Base-by-base conservation (phyloP, 2,797 vertebrate genomes). In the Trachops cirrhosus region DNA sequence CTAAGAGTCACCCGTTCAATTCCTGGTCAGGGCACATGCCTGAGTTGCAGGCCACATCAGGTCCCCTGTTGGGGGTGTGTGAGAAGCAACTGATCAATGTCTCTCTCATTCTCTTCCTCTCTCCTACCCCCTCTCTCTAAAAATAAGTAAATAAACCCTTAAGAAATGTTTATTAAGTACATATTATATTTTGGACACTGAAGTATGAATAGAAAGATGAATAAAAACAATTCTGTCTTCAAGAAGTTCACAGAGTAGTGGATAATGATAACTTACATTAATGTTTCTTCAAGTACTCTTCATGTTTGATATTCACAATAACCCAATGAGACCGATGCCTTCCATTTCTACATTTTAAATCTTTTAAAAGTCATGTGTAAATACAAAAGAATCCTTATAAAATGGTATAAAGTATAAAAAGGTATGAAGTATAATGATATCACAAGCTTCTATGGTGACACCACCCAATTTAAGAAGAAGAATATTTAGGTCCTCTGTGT, bases 201-300 rank as follows among this genome's bases (percentile, higher is more conserved):
- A 64, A 32, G n/a, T 50, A 46, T 96, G 41, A 8, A 59, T 77
- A 88, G 39, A 54, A 96, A 71, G 39, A 75, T 48, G 7, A 88
- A 74, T 68, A 41, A 89, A 34, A 96, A 84, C 84, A 94, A 75
- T 48, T 90, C 19, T 80, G 14, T 64, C 67, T 92, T 94, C n/a
- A 91, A 64, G 32, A 93, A 89, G 57, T 41, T 4, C 4, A 75
- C 24, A 68, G 57, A 29, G 18, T n/a, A n/a, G 8, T 86, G 10
- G 1, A 90, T 75, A 87, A 92, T 93, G 95, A 95, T 93, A 86
- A 89, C n/a, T 79, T 91, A 39, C 7, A 74, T 74, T 89, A 93
- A 79, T 44, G 12, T 26, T 75, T 93, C 39, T 83, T 83, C 80
- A 93, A 86, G 67, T 48, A 54, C 4, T 80, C 74, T 62, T 77